Evolutionary conservation across 2,797 vertebrate genomes (phyloP), one percentile per base, ranked within the genome.

Genomic region (Steatocranus sp.): DNA sequence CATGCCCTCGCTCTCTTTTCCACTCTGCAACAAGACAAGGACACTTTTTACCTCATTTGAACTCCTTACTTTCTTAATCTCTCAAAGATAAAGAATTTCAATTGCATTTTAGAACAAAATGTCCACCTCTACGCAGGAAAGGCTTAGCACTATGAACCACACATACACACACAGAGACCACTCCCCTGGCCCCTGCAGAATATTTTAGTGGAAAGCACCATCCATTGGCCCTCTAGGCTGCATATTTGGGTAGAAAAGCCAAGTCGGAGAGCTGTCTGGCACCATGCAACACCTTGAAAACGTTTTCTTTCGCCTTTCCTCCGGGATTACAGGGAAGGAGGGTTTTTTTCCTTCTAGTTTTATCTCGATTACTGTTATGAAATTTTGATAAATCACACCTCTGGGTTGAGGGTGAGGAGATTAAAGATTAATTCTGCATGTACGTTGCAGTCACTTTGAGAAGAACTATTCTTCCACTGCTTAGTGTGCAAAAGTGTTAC

Each of bases 311-410:
- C 82, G 80, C 86, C 83, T 91, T 84, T 84, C 89, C 82, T 84
- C 68, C 0, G 15, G 79, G 86, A 77, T 75, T 82, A 38, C 77
- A 75, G 4, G 12, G 78, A 75, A 56, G 84, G 80, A 78, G 18
- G 83, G 1, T 86, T 85, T 88, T n/a, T 88, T 81, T 87, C 91
- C 91, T 91, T 93, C 90, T 50, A 75, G 89, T 63, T 95, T 96
- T 94, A 96, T 95, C 94, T 96, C 95, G n/a, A 88, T 96, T 95
- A 95, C 95, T 79, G 56, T 84, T 5, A 95, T 96, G 78, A 95
- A 96, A 94, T 75, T 95, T 96, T 95, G 70, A 96, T 95, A 87
- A 34, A 80, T 83, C 83, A 61, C 89, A 79, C 89, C 87, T 88
- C 77, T 41, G 80, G 80, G 54, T 84, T 90, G 87, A 88, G 92